Evolutionary conservation across 2,797 vertebrate genomes (phyloP), one percentile per base, ranked within the genome.

Genomic region (Rhabdomys pumilio): DNA sequence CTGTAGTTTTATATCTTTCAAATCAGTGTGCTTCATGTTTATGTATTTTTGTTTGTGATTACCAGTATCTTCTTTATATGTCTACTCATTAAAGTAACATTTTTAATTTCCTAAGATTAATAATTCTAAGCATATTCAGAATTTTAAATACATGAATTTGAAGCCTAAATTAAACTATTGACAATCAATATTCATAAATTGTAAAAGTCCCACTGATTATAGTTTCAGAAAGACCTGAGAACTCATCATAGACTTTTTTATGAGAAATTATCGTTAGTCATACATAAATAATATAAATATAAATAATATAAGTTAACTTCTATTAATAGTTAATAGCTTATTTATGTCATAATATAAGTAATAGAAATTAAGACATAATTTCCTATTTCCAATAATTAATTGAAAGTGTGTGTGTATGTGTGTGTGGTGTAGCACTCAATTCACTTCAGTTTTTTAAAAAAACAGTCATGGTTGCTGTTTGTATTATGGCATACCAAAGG

Each of bases 1-100:
- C 9, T 47, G 6, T 84, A 81, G 53, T 72, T 83, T 94, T 85
- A 34, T 44, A 47, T 47, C 50, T 92, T 92, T 89, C 4, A 72
- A 90, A 89, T 95, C 57, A 88, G 63, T 89, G 53, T 95, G 20
- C 20, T 93, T 87, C 5, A 83, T 19, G 73, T 79, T 93, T 84
- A 76, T 20, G 12, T 24, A 65, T 67, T 88, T 85, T 57, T 26
- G 55, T 75, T 80, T 93, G 86, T 76, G 14, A 72, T 90, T 85
- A 83, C 83, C n/a, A 59, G 7, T 15, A 86, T 38, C 4, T 1
- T 75, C 3, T 88, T 87, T 90, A 34, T 59, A 63, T 17, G 0
- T 89, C 12, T 95, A 75, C 2, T 79, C 29, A 91, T 44, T 90
- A 19, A 72, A 72, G 0, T 61, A 38, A 75, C 8, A 75, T 55